Percentiles rank a stretch among this genome's conserved stretches.
These are phyloP conservation scores for Bombyx huttoni DNA, from an alignment of 2,888 invertebrate species.

Conservation along the genomic window DNA sequence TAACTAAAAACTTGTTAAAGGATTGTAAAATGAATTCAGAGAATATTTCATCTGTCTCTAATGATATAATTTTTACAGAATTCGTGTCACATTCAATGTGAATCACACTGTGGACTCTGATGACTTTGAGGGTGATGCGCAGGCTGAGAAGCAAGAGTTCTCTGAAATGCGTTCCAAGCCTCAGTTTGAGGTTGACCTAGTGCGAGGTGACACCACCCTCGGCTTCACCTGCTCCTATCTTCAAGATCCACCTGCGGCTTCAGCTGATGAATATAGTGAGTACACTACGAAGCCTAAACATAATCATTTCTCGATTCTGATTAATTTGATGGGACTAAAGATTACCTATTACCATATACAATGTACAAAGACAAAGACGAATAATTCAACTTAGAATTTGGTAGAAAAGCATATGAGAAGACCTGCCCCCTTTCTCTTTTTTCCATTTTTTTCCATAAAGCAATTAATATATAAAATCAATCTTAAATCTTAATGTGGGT, in stretches of 20 bases:
- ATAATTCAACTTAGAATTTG: too few species aligned
- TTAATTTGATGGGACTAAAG: too few species aligned
- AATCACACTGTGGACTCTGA: conserved; percentile 95
- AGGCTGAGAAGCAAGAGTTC: conserved; percentile 79
- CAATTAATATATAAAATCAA: too few species aligned
- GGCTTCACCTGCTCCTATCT: conserved; percentile 90
- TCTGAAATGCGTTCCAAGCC: conserved; percentile 93
- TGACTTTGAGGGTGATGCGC: conserved; percentile 75
- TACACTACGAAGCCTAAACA: conserved; percentile 3
- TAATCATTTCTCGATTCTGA: not conserved
- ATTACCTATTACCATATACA: too few species aligned
- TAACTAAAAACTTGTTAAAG: too few species aligned
- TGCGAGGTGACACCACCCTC: conserved; percentile 82
- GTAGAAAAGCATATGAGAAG: too few species aligned
- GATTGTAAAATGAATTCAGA: too few species aligned
- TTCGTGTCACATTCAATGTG: conserved; percentile 85
- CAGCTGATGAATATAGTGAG: conserved; percentile 80
- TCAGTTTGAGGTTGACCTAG: conserved; percentile 89
- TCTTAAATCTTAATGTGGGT: too few species aligned
- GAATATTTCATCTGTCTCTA: conserved; percentile 1
- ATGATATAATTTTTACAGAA: conserved; percentile 20
- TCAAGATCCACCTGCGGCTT: conserved; percentile 71
- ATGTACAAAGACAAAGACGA: too few species aligned
- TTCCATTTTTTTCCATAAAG: too few species aligned
- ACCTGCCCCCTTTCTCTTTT: too few species aligned